Conservation (phyloP, 2,888 invertebrate species). For the Ophion ellenae region DNA sequence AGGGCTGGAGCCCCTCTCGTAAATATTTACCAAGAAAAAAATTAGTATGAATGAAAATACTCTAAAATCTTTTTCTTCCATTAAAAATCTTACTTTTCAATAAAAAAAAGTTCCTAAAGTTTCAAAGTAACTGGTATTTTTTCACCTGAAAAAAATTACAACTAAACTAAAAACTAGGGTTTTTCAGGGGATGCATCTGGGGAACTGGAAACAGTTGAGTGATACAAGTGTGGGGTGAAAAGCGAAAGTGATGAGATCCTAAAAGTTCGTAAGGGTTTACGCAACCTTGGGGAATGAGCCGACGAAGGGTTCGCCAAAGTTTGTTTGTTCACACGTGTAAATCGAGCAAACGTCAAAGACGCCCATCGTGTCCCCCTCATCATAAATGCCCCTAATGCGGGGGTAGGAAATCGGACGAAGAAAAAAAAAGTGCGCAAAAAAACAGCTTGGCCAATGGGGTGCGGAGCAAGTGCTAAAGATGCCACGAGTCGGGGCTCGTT, state of each 20-base stretch:
- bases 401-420: neutral
- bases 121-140: too few relatives aligned
- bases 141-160: too few relatives aligned
- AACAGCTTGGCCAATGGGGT: neutral
- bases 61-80: too few relatives aligned
- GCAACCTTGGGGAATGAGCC: neutral
- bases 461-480: conserved; percentile 14
- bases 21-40: too few relatives aligned
- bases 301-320: neutral
- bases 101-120: too few relatives aligned
- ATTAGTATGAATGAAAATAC: too few relatives aligned
- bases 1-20: too few relatives aligned
- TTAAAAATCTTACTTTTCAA: too few relatives aligned
- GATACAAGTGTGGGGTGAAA: neutral
- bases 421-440: conserved; percentile 24
- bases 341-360: neutral
- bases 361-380: neutral
- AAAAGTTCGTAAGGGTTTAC: neutral
- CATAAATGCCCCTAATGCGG: neutral
- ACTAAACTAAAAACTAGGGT: too few relatives aligned
- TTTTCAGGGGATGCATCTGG: too few relatives aligned
- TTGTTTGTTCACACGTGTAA: neutral
- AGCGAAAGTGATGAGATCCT: neutral
- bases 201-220: too few relatives aligned
- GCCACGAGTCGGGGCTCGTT: conserved; percentile 4